These are phyloP conservation scores for Tryphoninae sp. DNA, from an alignment of 2,888 invertebrate genomes.

Conservation along the genomic window DNA sequence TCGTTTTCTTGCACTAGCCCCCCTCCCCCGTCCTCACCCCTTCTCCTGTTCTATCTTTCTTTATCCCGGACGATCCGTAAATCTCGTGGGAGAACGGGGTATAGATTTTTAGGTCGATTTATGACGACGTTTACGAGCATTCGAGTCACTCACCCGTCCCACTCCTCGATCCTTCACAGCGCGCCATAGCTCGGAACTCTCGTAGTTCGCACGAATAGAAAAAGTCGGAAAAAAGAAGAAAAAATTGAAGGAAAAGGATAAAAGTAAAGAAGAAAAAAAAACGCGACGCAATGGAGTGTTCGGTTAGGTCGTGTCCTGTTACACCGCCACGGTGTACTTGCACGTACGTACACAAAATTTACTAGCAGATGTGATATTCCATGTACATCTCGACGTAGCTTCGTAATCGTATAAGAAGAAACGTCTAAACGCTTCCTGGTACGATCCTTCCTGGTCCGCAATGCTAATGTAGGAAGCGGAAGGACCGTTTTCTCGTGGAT, in stretches of 20 bases:
- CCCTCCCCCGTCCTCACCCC: neutral
- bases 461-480: slow-evolving; percentile 56
- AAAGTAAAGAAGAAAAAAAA: slow-evolving; percentile 4
- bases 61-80: slow-evolving; percentile 62
- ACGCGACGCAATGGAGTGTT: slow-evolving; percentile 12
- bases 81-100: slow-evolving; percentile 66
- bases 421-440: slow-evolving; percentile 57
- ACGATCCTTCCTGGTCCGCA: slow-evolving; percentile 45
- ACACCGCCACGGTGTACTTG: slow-evolving; percentile 28
- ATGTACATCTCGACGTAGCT: neutral
- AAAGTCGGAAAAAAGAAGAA: neutral
- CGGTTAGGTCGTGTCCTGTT: slow-evolving; percentile 51
- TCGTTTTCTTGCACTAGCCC: slow-evolving; percentile 8
- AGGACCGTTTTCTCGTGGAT: slow-evolving; percentile 54
- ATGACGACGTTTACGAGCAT: slow-evolving; percentile 66
- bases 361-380: slow-evolving; percentile 28
- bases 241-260: neutral
- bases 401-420: slow-evolving; percentile 22
- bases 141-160: slow-evolving; percentile 8
- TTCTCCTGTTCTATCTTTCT: slow-evolving; percentile 21
- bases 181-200: slow-evolving; percentile 6
- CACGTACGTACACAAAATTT: slow-evolving; percentile 32
- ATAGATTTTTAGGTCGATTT: slow-evolving; percentile 67
- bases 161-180: neutral
- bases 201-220: slow-evolving; percentile 5